Percentiles rank a stretch among this genome's conserved stretches.
These are phyloP conservation scores for Podocnemis expansa DNA, from an alignment of 2,113 vertebrate species.

Conservation along the genomic window DNA sequence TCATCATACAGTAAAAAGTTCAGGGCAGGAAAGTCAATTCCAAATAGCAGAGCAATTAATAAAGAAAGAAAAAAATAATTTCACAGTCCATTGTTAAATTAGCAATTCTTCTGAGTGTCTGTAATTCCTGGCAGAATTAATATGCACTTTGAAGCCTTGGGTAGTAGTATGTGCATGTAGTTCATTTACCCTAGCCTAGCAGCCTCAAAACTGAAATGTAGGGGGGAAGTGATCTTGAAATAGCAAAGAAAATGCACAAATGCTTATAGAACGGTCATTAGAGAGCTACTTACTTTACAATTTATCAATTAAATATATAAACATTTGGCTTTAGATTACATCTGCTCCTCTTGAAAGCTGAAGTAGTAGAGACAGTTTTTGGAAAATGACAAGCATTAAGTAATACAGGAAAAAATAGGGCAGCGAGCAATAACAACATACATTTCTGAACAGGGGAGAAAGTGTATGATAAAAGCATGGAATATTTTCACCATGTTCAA, in stretches of 20 bases:
- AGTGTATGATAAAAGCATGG: slow-evolving; percentile 39
- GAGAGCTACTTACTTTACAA: slow-evolving; percentile 20
- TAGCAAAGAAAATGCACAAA: slow-evolving; percentile 21
- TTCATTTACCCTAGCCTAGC: slow-evolving; percentile 24
- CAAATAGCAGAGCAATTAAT: slow-evolving; percentile 54
- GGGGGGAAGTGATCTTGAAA: slow-evolving; percentile 1
- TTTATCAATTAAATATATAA: slow-evolving; percentile 30
- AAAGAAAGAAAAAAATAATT: slow-evolving; percentile 63
- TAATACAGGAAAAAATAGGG: background rate
- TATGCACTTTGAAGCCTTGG: slow-evolving; percentile 36
- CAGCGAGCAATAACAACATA: background rate
- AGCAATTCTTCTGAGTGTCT: slow-evolving; percentile 55
- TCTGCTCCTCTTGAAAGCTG: slow-evolving; percentile 4
- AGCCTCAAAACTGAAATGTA: slow-evolving; percentile 43
- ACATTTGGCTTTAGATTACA: slow-evolving; percentile 42
- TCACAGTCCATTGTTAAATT: slow-evolving; percentile 65
- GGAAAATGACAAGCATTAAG: slow-evolving; percentile 35
- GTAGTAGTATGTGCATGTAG: background rate
- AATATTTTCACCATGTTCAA: slow-evolving; percentile 40
- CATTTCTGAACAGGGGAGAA: slow-evolving; percentile 9
- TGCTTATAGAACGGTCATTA: slow-evolving; percentile 31
- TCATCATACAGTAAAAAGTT: background rate
- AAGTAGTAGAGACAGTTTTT: slow-evolving; percentile 31
- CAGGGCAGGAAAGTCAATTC: slow-evolving; percentile 13
- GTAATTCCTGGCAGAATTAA: slow-evolving; percentile 54